phyloP scores from a whole-genome alignment of 35 echinoderm and acorn worm genomes.

The Strongylocentrotus purpuratus region DNA sequence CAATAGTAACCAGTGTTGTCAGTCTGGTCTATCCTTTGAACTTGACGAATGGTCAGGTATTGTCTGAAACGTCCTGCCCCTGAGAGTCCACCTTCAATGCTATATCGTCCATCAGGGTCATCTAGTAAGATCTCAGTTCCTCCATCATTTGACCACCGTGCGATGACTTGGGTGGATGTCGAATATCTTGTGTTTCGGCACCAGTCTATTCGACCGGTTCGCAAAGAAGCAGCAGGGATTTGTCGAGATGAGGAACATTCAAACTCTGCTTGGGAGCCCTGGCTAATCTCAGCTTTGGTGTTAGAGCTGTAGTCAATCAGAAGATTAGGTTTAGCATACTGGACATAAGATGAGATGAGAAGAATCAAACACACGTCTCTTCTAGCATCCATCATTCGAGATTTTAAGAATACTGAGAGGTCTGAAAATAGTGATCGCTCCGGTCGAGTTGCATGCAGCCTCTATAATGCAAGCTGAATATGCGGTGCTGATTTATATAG shows the following conservation, averaged over 20 bases:
- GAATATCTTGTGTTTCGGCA: no score
- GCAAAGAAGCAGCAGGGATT: background rate
- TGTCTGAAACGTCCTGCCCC: no score
- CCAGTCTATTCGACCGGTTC: conserved; percentile 26
- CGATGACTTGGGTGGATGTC: background rate
- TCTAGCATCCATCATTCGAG: background rate
- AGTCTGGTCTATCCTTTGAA: no score
- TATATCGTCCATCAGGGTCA: background rate
- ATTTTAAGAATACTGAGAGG: no score
- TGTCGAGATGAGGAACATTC: background rate
- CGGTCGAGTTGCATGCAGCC: no score
- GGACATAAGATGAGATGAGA: background rate
- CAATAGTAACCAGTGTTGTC: no score
- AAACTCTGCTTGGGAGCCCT: background rate
- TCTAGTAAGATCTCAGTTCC: background rate
- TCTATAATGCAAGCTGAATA: no score
- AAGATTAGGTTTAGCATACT: background rate
- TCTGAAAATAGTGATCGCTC: no score
- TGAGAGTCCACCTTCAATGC: background rate
- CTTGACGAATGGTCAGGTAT: no score
- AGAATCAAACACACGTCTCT: background rate
- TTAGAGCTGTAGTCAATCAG: background rate
- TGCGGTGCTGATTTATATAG: no score
- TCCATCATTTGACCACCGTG: background rate
- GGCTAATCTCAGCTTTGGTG: background rate